These are phyloP conservation scores for Sporophila hypoxantha DNA, from an alignment of 2,113 vertebrate genomes.

Conservation along the genomic window DNA sequence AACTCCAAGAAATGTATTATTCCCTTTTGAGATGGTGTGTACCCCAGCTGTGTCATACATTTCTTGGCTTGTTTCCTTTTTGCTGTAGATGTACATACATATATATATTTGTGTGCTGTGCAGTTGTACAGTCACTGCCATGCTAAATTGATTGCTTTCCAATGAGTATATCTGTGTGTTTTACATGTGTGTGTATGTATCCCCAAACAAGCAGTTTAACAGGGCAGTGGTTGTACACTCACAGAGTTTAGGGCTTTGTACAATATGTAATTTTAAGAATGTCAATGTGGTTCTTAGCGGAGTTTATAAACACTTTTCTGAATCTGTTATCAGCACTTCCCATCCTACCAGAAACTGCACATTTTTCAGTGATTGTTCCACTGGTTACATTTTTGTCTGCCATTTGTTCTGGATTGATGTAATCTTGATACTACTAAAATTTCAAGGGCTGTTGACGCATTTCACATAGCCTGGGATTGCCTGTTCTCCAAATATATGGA, in stretches of 20 bases:
- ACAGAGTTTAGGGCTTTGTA: conserved; percentile 41
- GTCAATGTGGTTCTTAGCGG: conserved; percentile 9
- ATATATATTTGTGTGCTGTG: neutral
- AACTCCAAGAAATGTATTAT: conserved; percentile 5
- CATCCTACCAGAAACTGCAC: conserved; percentile 33
- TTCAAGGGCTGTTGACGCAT: conserved; percentile 54
- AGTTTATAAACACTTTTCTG: conserved; percentile 52
- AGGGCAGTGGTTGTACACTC: neutral
- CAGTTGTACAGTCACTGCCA: neutral
- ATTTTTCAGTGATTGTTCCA: conserved; percentile 41
- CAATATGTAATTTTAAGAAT: conserved; percentile 46
- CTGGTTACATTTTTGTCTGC: conserved; percentile 32
- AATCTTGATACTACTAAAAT: conserved; percentile 41
- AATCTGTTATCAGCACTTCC: conserved; percentile 31
- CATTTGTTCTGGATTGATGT: conserved; percentile 42
- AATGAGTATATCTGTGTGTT: neutral
- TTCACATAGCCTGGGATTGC: conserved; percentile 50
- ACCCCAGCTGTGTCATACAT: conserved; percentile 18
- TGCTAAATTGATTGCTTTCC: neutral
- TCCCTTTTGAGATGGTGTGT: conserved; percentile 32
- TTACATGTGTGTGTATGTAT: neutral
- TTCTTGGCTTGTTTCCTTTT: conserved; percentile 38
- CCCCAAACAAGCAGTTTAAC: neutral
- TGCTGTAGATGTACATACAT: conserved; percentile 41
- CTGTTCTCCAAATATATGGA: conserved; percentile 53